Conservation (phyloP, 1,140 invertebrate genomes). For the Tetramorium alpestre region DNA sequence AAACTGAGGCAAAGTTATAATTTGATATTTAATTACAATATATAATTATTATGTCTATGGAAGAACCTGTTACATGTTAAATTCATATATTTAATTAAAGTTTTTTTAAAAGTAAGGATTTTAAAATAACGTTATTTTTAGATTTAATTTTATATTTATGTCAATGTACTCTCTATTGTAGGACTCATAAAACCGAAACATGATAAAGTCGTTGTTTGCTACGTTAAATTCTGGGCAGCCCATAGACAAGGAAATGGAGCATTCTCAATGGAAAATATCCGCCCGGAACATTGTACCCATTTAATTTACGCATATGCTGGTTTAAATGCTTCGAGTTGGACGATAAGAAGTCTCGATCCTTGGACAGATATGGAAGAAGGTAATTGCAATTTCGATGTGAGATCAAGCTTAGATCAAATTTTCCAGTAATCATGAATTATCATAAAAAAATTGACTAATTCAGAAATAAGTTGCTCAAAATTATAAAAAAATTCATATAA, state of each 20-base stretch:
- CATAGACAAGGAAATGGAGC: constrained; percentile 89
- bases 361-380: constrained; percentile 92
- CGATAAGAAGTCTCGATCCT: constrained; percentile 90
- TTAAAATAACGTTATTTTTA: neutral
- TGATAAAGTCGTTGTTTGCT: constrained; percentile 91
- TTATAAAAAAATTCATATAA: neutral
- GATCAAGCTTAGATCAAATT: neutral
- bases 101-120: neutral
- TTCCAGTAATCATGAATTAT: constrained; percentile 1
- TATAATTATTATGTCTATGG: neutral
- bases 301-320: constrained; percentile 95
- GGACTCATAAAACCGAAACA: constrained; percentile 64
- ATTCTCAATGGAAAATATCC: constrained; percentile 90
- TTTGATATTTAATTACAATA: neutral
- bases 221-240: constrained; percentile 92
- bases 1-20: neutral
- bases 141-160: no score
- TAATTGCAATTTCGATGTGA: constrained; percentile 55
- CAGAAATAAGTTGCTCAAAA: constrained; percentile 8
- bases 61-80: neutral
- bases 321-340: constrained; percentile 88
- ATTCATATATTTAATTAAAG: neutral
- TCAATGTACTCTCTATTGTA: constrained; percentile 1
- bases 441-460: constrained; percentile 2
- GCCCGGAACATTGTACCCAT: constrained; percentile 94